Evolutionary conservation across 2,888 invertebrate species (phyloP).

Genomic region (Mesorhabditis sp.): DNA sequence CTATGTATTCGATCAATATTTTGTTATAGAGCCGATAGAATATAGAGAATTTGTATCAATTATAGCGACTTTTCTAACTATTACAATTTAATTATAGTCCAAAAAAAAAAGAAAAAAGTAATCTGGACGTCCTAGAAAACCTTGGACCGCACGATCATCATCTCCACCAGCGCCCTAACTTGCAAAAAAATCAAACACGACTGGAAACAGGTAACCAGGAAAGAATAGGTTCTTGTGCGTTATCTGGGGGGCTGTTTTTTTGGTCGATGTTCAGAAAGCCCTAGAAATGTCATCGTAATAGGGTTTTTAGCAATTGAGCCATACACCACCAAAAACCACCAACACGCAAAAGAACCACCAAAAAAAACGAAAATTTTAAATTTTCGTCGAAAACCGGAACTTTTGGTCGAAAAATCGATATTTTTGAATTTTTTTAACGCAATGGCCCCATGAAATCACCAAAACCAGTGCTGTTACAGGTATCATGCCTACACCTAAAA

Average conservation of each 20-base stretch:
- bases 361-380: too few species aligned
- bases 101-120: neutral
- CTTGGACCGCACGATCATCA: slow-evolving; percentile 34
- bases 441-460: slow-evolving; percentile 7
- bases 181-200: slow-evolving; percentile 30
- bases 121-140: slow-evolving; percentile 21
- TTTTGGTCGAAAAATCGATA: too few species aligned
- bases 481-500: slow-evolving; percentile 14
- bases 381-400: too few species aligned
- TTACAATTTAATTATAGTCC: neutral
- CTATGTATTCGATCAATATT: too few species aligned
- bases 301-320: too few species aligned
- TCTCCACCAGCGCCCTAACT: slow-evolving; percentile 29
- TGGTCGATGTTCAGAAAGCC: too few species aligned
- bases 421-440: too few species aligned
- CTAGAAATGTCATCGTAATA: too few species aligned
- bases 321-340: too few species aligned
- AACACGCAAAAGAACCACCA: too few species aligned
- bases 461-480: slow-evolving; percentile 17
- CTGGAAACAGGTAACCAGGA: slow-evolving; percentile 29
- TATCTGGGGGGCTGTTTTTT: too few species aligned
- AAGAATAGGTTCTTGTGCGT: neutral
- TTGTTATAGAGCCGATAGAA: too few species aligned
- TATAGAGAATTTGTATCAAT: slow-evolving; percentile 4
- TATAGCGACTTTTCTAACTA: slow-evolving; percentile 13